Percentiles rank a stretch among this genome's conserved stretches.
Conservation (phyloP, 2,888 invertebrate species). For the Trichacis sp. region DNA sequence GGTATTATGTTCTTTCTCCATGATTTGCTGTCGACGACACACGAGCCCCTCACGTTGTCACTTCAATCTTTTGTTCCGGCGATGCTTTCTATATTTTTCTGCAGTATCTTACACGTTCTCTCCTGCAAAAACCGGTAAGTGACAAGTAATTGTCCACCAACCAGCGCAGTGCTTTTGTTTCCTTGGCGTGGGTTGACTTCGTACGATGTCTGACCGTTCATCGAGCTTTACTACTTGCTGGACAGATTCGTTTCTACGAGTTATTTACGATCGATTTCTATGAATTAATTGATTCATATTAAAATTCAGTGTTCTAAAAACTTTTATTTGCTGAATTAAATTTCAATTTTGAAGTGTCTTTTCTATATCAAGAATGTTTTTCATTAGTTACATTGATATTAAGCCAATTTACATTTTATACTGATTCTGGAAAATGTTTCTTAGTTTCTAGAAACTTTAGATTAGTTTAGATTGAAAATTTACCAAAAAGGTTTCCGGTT, state of each 20-base stretch:
- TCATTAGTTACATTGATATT: too few species aligned
- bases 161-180: slow-evolving; percentile 56
- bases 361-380: too few species aligned
- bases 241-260: background rate
- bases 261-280: slow-evolving; percentile 13
- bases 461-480: too few species aligned
- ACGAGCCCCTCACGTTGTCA: slow-evolving; percentile 14
- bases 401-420: too few species aligned
- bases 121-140: slow-evolving; percentile 51
- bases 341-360: too few species aligned
- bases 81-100: slow-evolving; percentile 32
- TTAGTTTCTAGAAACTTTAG: too few species aligned
- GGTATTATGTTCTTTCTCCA: slow-evolving; percentile 22
- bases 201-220: slow-evolving; percentile 46
- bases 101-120: slow-evolving; percentile 46
- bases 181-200: slow-evolving; percentile 54
- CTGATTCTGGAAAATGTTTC: too few species aligned
- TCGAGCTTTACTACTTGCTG: slow-evolving; percentile 46
- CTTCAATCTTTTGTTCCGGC: slow-evolving; percentile 29
- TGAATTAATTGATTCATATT: too few species aligned
- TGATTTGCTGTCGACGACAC: slow-evolving; percentile 26
- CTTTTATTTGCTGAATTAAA: too few species aligned
- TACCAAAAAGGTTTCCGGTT: too few species aligned
- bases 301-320: too few species aligned
- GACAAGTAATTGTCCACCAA: slow-evolving; percentile 59